phyloP scores from a whole-genome alignment of 1,140 invertebrate genomes.

The Samia ricini region DNA sequence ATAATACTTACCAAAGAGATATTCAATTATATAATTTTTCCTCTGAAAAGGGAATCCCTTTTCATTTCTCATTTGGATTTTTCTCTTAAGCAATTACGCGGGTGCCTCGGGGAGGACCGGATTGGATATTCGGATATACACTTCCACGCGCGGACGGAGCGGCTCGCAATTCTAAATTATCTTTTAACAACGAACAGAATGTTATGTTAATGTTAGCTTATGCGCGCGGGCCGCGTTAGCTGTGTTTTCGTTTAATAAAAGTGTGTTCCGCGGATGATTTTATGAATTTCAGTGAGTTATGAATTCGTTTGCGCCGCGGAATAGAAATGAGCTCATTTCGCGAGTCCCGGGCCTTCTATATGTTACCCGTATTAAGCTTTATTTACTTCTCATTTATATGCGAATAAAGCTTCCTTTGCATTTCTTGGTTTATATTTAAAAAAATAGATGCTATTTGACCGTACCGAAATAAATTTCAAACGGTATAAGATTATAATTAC shows the following conservation, averaged over 20 bases:
- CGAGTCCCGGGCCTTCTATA: conserved; percentile 30
- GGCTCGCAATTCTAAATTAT: conserved; percentile 51
- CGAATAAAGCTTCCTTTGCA: background rate
- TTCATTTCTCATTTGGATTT: conserved; percentile 78
- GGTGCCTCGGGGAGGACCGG: conserved; percentile 56
- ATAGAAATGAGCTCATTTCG: conserved; percentile 73
- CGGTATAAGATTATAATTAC: no score
- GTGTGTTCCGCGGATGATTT: conserved; percentile 65
- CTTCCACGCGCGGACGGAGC: conserved; percentile 42
- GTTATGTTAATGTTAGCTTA: conserved; percentile 72
- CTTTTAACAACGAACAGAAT: conserved; percentile 67
- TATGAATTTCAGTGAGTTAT: conserved; percentile 66
- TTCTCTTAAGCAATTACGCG: conserved; percentile 76
- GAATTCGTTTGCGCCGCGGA: conserved; percentile 59
- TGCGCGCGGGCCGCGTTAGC: conserved; percentile 60
- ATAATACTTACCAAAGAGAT: conserved; percentile 75
- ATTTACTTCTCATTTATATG: conserved; percentile 53
- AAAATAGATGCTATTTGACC: no score
- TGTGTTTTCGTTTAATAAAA: conserved; percentile 73
- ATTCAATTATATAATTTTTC: conserved; percentile 78
- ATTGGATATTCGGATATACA: conserved; percentile 58
- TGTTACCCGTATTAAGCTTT: conserved; percentile 43
- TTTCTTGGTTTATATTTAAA: background rate
- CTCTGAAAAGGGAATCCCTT: conserved; percentile 74
- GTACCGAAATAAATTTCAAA: no score